Percentiles rank a stretch among this genome's conserved stretches.
Conservation (phyloP, 2,888 invertebrate genomes). For the Meandrusa payeni region DNA sequence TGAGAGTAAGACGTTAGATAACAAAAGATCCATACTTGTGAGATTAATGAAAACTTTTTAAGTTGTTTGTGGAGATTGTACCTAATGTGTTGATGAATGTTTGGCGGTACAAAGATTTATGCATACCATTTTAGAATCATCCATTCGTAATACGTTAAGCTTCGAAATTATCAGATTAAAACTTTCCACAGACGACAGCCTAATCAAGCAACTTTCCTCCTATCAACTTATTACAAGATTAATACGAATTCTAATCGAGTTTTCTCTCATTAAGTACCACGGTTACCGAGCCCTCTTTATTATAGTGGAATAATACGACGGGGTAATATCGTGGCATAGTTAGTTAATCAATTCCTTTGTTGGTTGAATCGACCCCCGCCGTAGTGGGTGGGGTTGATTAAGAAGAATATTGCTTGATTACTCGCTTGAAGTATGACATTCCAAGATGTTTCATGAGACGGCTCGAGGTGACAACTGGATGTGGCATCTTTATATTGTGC, state of each 20-base stretch:
- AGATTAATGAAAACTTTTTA: no score
- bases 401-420: constrained; percentile 81
- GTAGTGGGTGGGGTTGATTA: constrained; percentile 77
- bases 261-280: constrained; percentile 79
- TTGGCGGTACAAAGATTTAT: no score
- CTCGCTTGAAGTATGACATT: constrained; percentile 65
- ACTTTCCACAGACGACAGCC: constrained; percentile 25
- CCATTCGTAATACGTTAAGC: neutral
- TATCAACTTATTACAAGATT: constrained; percentile 68
- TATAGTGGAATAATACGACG: constrained; percentile 75
- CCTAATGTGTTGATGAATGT: no score
- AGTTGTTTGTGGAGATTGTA: no score
- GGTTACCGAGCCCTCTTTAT: constrained; percentile 78
- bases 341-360: constrained; percentile 81
- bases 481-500: no score
- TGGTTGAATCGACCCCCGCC: constrained; percentile 73
- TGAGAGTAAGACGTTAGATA: no score
- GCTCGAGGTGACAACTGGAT: constrained; percentile 12
- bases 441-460: constrained; percentile 24
- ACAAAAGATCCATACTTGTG: no score
- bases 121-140: no score
- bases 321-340: constrained; percentile 78
- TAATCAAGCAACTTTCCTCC: constrained; percentile 65
- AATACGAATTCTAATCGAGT: constrained; percentile 79
- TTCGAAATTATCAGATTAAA: constrained; percentile 13